Evolutionary conservation across 2,113 vertebrate species (phyloP).

Genomic region (pig (Sus scrofa)): DNA sequence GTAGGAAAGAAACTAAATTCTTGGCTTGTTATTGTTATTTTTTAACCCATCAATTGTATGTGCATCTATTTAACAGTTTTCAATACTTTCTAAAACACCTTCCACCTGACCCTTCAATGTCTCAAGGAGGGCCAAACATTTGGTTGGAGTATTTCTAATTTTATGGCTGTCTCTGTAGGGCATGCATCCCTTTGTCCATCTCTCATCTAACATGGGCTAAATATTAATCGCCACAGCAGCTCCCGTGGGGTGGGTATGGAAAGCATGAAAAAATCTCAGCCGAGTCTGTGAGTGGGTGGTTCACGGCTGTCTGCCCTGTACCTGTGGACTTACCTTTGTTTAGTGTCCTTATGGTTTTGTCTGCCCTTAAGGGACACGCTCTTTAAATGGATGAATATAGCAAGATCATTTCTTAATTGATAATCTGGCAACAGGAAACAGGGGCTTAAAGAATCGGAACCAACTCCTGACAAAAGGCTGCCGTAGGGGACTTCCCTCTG

Average conservation of each 20-base stretch:
- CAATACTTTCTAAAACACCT: neutral
- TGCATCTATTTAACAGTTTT: conserved; percentile 25
- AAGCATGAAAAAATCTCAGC: neutral
- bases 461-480: neutral
- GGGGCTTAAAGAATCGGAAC: neutral
- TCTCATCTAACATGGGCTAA: neutral
- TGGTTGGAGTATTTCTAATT: conserved; percentile 11
- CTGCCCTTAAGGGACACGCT: neutral
- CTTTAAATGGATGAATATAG: neutral
- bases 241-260: neutral
- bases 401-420: neutral
- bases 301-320: neutral
- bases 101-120: neutral
- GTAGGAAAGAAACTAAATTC: neutral
- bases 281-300: neutral
- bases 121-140: neutral
- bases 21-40: neutral
- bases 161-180: conserved; percentile 27
- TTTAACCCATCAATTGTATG: neutral
- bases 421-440: neutral
- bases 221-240: conserved; percentile 2
- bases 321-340: conserved; percentile 12
- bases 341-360: neutral
- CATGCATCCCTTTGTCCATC: conserved; percentile 13
- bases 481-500: neutral